These are phyloP conservation scores for Taxidea taxus DNA, from an alignment of 2,113 vertebrate species.

Conservation along the genomic window DNA sequence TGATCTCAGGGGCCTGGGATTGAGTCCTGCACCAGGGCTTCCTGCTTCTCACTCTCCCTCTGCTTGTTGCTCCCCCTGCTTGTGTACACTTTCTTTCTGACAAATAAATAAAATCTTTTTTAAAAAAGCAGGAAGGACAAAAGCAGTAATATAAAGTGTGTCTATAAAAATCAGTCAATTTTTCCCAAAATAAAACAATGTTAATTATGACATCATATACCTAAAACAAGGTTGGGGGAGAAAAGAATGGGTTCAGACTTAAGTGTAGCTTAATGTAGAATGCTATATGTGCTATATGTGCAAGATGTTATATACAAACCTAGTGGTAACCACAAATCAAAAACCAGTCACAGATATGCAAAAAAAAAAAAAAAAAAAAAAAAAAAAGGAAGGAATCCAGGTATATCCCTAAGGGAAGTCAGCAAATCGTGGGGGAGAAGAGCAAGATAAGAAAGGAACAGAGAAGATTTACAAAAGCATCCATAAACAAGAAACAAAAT, in stretches of 20 bases:
- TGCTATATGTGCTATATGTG: not conserved
- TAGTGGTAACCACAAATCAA: not conserved
- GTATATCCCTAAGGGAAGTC: not conserved
- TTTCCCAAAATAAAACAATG: not conserved
- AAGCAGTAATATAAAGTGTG: not conserved
- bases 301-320: not conserved
- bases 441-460: not conserved
- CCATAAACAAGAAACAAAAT: not conserved
- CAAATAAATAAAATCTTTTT: too few relatives aligned
- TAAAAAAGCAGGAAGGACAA: not conserved
- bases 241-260: not conserved
- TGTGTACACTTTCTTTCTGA: too few relatives aligned
- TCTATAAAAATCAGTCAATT: not conserved
- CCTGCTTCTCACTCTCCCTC: too few relatives aligned
- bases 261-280: not conserved
- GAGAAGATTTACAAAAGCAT: not conserved
- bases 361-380: too few relatives aligned
- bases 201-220: not conserved
- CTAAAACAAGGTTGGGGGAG: not conserved
- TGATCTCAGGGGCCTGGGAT: too few relatives aligned
- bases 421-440: not conserved
- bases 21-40: too few relatives aligned
- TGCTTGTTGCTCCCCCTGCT: too few relatives aligned
- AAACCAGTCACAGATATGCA: not conserved
- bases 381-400: not conserved